Percentiles rank a stretch among this genome's conserved stretches.
phyloP scores from a whole-genome alignment of 2,797 vertebrate genomes.

The Cyclopterus lumpus region DNA sequence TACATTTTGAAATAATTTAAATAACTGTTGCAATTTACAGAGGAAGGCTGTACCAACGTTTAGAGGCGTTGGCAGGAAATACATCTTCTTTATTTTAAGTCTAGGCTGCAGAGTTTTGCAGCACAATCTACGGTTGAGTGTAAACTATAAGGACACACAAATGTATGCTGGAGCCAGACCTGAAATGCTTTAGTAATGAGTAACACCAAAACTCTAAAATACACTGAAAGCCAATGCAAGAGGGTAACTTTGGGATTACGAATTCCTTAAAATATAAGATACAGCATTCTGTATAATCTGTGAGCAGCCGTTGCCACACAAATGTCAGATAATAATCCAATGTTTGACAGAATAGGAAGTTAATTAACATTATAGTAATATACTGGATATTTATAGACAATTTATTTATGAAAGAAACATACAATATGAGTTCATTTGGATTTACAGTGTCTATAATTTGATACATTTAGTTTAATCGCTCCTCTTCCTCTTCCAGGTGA shows the following conservation, averaged over 20 bases:
- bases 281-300: not conserved
- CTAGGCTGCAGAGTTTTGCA: conserved; percentile 7
- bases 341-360: not conserved
- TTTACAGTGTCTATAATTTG: not conserved
- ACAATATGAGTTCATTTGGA: not conserved
- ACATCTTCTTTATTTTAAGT: not conserved
- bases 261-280: not conserved
- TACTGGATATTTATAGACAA: not conserved
- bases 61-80: not conserved
- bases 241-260: not conserved
- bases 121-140: conserved; percentile 1
- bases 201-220: not conserved
- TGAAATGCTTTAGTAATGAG: conserved; percentile 6
- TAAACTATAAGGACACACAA: not conserved
- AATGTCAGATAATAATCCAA: not conserved
- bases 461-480: not conserved
- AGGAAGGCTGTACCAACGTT: not conserved
- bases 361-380: not conserved
- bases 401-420: not conserved
- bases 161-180: not conserved
- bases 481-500: conserved; percentile 83
- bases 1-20: not conserved
- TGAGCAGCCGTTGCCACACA: not conserved
- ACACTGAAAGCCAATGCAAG: not conserved
- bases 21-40: conserved; percentile 9